phyloP scores from a whole-genome alignment of 2,797 vertebrate genomes.

The Pseudocheirus occidentalis region DNA sequence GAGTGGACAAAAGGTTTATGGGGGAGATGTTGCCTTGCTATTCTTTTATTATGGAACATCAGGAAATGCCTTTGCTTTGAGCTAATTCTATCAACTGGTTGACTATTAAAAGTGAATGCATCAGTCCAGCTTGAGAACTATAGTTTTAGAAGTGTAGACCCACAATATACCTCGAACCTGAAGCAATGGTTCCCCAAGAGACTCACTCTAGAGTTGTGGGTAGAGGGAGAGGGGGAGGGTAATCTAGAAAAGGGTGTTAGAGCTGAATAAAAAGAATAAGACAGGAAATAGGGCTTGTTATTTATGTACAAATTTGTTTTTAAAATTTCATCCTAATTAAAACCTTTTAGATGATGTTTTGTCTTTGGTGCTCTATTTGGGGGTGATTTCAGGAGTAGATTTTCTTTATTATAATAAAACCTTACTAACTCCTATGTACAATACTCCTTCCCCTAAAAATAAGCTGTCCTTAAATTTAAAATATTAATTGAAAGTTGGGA shows the following conservation, averaged over 20 bases:
- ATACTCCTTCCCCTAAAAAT: not conserved
- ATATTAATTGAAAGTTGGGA: slow-evolving; percentile 37
- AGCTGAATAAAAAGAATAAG: not conserved
- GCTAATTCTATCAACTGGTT: not conserved
- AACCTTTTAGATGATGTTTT: not conserved
- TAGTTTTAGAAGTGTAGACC: not conserved
- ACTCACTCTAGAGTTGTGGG: not conserved
- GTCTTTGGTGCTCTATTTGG: not conserved
- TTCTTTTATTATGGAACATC: not conserved
- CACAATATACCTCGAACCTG: not conserved
- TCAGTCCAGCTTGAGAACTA: not conserved
- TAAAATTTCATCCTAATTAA: not conserved
- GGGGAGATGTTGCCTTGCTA: not conserved
- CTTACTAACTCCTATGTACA: not conserved
- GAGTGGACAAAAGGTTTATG: not conserved
- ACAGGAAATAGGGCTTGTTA: not conserved
- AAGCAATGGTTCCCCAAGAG: not conserved
- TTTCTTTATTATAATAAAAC: not conserved
- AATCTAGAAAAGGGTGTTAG: not conserved
- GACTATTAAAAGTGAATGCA: not conserved
- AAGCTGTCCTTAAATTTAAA: not conserved
- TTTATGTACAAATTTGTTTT: not conserved
- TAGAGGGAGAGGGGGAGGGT: not conserved
- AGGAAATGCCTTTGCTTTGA: not conserved
- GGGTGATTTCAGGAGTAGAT: not conserved